These are phyloP conservation scores for Leptocoma aspasia DNA, from an alignment of 2,113 vertebrate species.

Conservation along the genomic window DNA sequence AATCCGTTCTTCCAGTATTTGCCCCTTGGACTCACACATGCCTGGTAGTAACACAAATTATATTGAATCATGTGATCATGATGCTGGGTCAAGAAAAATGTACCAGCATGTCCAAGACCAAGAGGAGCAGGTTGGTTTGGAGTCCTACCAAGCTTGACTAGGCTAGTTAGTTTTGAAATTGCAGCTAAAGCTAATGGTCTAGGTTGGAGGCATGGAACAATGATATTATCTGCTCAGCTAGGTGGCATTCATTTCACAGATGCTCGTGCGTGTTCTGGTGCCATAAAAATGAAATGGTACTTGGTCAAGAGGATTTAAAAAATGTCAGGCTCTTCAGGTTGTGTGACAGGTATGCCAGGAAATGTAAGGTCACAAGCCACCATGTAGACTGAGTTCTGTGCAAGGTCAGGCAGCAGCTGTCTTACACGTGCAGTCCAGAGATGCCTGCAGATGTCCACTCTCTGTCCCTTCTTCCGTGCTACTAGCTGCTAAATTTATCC, in stretches of 20 bases:
- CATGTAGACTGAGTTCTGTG: not conserved
- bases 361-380: not conserved
- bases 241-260: not conserved
- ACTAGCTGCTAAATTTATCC: not conserved
- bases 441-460: not conserved
- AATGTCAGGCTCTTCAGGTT: not conserved
- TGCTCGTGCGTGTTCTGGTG: not conserved
- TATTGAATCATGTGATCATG: not conserved
- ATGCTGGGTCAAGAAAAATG: not conserved
- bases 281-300: not conserved
- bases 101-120: not conserved
- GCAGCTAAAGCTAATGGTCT: not conserved
- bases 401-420: not conserved
- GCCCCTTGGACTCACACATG: not conserved
- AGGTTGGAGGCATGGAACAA: not conserved
- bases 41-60: not conserved
- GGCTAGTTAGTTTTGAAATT: not conserved
- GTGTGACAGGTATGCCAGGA: accelerated
- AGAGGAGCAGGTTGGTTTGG: not conserved
- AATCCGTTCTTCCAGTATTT: not conserved
- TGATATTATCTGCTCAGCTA: not conserved
- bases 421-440: not conserved
- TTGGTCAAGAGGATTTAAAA: not conserved
- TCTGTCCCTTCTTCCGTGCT: not conserved
- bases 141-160: not conserved